phyloP scores from a whole-genome alignment of 2,113 vertebrate species.

The Eclectus roratus region DNA sequence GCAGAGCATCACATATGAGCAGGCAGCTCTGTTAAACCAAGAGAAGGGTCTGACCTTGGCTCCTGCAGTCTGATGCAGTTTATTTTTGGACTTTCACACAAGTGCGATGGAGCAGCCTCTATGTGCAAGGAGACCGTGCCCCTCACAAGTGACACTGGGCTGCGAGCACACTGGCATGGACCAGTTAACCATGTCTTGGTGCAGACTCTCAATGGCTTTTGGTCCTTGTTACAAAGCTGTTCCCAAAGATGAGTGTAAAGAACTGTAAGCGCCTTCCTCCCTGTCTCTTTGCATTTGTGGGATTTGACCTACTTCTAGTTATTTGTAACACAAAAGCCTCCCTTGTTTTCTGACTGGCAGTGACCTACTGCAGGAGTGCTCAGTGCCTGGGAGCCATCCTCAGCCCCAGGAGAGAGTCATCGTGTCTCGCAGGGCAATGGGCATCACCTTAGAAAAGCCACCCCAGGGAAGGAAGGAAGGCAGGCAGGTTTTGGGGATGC shows the following conservation, averaged over 20 bases:
- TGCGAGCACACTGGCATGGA: accelerated
- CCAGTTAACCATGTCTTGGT: accelerated
- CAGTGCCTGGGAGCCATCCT: background rate
- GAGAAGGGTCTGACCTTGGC: background rate
- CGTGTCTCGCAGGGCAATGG: accelerated
- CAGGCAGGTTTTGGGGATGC: background rate
- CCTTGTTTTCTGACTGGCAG: background rate
- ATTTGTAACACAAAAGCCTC: background rate
- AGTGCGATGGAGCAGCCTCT: background rate
- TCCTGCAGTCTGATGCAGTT: accelerated
- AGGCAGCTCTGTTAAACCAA: background rate
- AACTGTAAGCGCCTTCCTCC: background rate
- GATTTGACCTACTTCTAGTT: slow-evolving; percentile 50
- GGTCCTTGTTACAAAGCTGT: background rate
- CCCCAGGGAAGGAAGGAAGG: background rate
- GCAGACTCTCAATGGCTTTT: background rate
- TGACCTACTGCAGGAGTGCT: background rate
- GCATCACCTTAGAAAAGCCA: background rate
- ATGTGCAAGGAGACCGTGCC: accelerated
- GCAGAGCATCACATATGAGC: background rate
- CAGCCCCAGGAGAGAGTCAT: background rate
- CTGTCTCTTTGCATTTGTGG: slow-evolving; percentile 51
- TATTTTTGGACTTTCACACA: background rate
- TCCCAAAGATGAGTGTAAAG: background rate
- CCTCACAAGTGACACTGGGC: background rate